phyloP scores from a whole-genome alignment of 2,888 invertebrate genomes.

The Noctuana brunneofusca region DNA sequence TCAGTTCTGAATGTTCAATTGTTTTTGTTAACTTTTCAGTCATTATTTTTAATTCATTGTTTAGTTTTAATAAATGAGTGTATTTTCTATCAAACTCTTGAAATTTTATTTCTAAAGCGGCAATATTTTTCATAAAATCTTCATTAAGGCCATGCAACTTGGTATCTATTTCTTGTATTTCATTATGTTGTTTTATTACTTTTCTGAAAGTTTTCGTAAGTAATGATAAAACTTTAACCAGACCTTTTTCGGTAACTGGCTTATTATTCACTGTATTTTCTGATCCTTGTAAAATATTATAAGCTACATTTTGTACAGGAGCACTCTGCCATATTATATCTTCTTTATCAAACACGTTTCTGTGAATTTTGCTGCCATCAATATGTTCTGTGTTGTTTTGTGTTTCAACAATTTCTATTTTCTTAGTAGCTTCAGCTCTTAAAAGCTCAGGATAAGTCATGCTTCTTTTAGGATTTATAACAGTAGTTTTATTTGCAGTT shows the following conservation, averaged over 20 bases:
- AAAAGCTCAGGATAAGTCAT: conserved; percentile 50
- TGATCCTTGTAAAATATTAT: conserved; percentile 56
- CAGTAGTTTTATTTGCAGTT: conserved; percentile 35
- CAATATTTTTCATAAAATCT: conserved; percentile 55
- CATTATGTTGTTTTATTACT: conserved; percentile 67
- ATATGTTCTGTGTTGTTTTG: conserved; percentile 46
- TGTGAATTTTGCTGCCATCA: conserved; percentile 44
- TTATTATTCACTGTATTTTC: conserved; percentile 48
- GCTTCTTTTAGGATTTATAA: conserved; percentile 52
- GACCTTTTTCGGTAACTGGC: conserved; percentile 61
- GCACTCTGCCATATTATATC: conserved; percentile 56
- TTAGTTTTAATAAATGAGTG: conserved; percentile 51
- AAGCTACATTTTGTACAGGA: conserved; percentile 47
- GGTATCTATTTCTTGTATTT: conserved; percentile 62
- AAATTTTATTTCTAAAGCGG: conserved; percentile 52
- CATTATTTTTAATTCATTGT: conserved; percentile 54
- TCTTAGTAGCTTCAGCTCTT: conserved; percentile 51
- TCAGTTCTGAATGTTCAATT: conserved; percentile 53
- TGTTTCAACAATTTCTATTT: conserved; percentile 50
- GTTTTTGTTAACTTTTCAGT: conserved; percentile 52
- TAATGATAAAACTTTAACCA: conserved; percentile 68
- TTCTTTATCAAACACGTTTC: conserved; percentile 55
- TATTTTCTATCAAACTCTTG: conserved; percentile 66
- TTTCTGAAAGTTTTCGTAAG: conserved; percentile 72
- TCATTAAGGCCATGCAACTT: conserved; percentile 55